Base-by-base conservation (phyloP, 2,888 invertebrate species). In the Stenchaetothrips biformis region DNA sequence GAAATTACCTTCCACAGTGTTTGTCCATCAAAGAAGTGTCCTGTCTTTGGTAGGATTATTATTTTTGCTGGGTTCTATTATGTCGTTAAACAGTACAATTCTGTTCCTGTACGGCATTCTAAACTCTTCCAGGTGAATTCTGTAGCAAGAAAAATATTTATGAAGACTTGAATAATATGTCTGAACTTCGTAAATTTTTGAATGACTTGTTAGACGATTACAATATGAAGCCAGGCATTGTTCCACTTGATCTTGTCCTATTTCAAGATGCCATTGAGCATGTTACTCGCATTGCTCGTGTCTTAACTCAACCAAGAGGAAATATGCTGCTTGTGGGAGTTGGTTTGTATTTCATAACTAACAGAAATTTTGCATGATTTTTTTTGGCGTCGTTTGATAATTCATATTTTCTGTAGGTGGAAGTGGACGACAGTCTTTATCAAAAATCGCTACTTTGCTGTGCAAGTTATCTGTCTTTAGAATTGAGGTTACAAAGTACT, bases 221-320 rank as follows among this genome's bases (percentile, higher is more conserved):
- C 87, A 96, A 96, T 87, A 90, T 90, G 79, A 90, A 91, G 13
- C 93, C 94, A 0, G 95, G 95, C 0, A 92, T 93, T 47, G 90
- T 94, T 4, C 90, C 91, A 84, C 92, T 96, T 91, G 92, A 95
- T 86, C 87, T 96, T 81, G 95, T 96, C 8, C 89, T 96, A 81
- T 96, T 96, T 87, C 92, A 91, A 83, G 95, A 96, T 85, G 96
- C 96, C 13, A 92, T 96, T 77, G 93, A 95, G 84, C 96, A 96
- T 86, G 90, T 96, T 80, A 92, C 93, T 82, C 91, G 94, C 82
- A 93, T 96, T 81, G 92, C 93, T 47, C 89, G 96, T 77, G 94
- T 96, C 49, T 91, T 96, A 81, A 94, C 95, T 0, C 95, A 90
- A 85, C 94, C 93, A 0, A 88, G 94, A 16, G 96, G 96, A 0